Conservation (phyloP, 1,140 invertebrate species). For the Delia radicum region DNA sequence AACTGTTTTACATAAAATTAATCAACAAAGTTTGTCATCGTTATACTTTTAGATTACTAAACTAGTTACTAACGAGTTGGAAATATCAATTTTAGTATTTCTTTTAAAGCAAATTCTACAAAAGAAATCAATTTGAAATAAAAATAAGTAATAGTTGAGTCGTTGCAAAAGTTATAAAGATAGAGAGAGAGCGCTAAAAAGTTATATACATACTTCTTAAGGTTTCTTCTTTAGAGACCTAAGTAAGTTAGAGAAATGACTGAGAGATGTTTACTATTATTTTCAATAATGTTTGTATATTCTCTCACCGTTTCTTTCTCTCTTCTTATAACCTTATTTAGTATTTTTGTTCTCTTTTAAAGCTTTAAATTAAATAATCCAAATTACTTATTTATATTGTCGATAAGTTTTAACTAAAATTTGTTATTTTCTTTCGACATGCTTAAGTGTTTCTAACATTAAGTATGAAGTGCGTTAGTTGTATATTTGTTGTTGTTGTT, state of each 20-base stretch:
- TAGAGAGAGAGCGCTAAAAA: no score
- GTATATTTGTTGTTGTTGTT: not conserved
- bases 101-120: not conserved
- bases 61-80: not conserved
- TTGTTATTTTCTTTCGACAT: not conserved
- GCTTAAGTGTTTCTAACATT: constrained; percentile 13
- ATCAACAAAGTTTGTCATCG: constrained; percentile 11
- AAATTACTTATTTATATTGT: not conserved
- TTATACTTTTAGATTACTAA: not conserved
- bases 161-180: no score
- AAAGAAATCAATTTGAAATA: not conserved
- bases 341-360: no score
- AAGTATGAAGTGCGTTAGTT: not conserved
- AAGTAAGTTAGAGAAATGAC: no score
- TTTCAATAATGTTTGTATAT: no score
- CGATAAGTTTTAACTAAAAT: not conserved
- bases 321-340: no score
- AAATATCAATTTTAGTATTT: not conserved
- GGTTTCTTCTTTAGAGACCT: no score
- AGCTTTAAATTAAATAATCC: not conserved
- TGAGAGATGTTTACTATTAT: no score
- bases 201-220: no score
- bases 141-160: no score
- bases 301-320: no score
- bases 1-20: constrained; percentile 20